Percentiles rank a stretch among this genome's conserved stretches.
Evolutionary conservation across 53 echinoderm and acorn worm genomes (phyloP).

Genomic region (Echinarachnius parma): DNA sequence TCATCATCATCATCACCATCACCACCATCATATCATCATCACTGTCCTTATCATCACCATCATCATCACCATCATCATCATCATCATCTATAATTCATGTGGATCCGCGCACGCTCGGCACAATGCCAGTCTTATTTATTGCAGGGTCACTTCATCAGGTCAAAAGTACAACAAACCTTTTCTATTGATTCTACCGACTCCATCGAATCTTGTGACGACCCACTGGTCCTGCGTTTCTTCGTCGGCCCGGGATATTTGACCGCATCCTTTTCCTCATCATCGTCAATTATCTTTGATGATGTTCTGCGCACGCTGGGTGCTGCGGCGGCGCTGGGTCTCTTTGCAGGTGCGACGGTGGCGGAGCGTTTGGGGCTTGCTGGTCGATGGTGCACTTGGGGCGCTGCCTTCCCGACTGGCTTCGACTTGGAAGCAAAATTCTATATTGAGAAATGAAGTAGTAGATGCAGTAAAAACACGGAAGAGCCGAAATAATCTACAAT

Average conservation of each 20-base stretch:
- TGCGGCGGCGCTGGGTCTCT: conserved; percentile 31
- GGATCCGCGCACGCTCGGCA: no score
- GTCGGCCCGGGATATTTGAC: neutral
- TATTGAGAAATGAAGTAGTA: no score
- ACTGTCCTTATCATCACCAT: no score
- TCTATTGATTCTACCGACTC: conserved; percentile 1
- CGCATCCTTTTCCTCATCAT: conserved; percentile 4
- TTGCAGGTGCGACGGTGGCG: conserved; percentile 19
- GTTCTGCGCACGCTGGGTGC: neutral
- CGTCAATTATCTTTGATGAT: neutral
- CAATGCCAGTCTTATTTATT: no score
- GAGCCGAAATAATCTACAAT: neutral
- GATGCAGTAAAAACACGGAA: neutral
- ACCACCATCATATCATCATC: no score
- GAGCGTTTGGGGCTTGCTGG: conserved; percentile 39
- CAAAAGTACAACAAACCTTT: no score
- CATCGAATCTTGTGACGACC: conserved; percentile 18
- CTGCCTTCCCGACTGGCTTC: conserved; percentile 90
- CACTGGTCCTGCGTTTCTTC: conserved; percentile 22
- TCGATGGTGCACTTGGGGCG: conserved; percentile 71
- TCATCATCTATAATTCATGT: no score
- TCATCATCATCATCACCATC: no score
- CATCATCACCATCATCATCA: no score
- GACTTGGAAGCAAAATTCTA: conserved; percentile 39
- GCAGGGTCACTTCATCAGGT: no score